phyloP scores from a whole-genome alignment of 2,113 vertebrate genomes.

The Asarcornis scutulata region DNA sequence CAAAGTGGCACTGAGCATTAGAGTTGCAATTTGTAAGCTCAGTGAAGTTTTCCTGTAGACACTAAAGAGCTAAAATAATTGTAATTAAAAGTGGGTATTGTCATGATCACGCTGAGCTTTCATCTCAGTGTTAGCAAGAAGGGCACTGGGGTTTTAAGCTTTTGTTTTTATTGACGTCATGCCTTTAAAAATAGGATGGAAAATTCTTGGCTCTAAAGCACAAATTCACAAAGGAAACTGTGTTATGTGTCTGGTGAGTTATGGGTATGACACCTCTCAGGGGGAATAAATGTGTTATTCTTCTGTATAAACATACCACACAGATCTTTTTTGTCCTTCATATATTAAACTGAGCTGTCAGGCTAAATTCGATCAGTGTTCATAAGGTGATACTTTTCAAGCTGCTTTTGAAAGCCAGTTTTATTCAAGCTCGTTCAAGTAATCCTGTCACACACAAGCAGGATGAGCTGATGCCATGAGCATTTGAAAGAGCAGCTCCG shows the following conservation, averaged over 20 bases:
- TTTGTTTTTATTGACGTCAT: neutral
- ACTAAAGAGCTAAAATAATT: neutral
- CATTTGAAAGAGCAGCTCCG: neutral
- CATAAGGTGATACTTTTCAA: constrained; percentile 26
- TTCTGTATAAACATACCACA: constrained; percentile 20
- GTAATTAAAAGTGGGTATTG: neutral
- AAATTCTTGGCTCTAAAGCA: neutral
- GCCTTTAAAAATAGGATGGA: neutral
- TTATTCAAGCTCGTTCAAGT: constrained; percentile 31
- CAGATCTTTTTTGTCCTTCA: constrained; percentile 23
- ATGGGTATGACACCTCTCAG: neutral
- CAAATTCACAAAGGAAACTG: neutral
- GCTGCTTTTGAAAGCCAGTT: constrained; percentile 23
- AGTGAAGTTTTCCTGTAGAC: neutral
- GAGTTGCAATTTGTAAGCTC: neutral
- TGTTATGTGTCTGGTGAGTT: constrained; percentile 12
- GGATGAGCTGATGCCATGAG: neutral
- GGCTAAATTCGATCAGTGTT: constrained; percentile 3
- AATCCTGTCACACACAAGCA: neutral
- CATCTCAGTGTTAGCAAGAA: neutral
- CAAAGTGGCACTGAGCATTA: neutral
- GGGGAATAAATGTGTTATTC: constrained; percentile 1
- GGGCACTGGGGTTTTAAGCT: neutral
- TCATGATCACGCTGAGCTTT: neutral
- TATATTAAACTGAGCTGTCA: constrained; percentile 44